These are phyloP conservation scores for Trichogramma dendrolimi DNA, from an alignment of 2,888 invertebrate species.

Conservation along the genomic window DNA sequence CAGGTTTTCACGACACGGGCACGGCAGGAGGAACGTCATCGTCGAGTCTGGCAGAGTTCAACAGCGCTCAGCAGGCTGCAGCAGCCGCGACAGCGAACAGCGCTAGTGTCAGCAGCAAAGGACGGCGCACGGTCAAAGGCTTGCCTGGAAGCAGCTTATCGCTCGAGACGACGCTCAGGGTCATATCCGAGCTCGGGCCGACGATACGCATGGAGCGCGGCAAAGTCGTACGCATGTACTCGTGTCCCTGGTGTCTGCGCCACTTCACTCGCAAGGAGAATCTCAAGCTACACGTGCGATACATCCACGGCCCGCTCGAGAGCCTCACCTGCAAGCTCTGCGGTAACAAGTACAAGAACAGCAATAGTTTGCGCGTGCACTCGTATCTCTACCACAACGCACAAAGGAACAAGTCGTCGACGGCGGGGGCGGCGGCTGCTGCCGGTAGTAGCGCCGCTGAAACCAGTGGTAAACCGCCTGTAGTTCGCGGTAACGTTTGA, in stretches of 20 bases:
- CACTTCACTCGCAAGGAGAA: slow-evolving; percentile 55
- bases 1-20: slow-evolving; percentile 25
- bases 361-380: slow-evolving; percentile 50
- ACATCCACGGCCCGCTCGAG: slow-evolving; percentile 67
- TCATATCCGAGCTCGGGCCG: slow-evolving; percentile 48
- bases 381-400: slow-evolving; percentile 50
- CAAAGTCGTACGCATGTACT: slow-evolving; percentile 49
- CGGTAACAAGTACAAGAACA: slow-evolving; percentile 57
- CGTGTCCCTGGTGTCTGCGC: slow-evolving; percentile 50
- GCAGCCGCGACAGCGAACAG: slow-evolving; percentile 4
- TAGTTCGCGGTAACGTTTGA: slow-evolving; percentile 26
- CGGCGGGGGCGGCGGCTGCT: neutral
- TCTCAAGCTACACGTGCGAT: slow-evolving; percentile 68
- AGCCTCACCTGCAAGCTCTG: slow-evolving; percentile 67
- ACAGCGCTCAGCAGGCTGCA: neutral
- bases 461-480: slow-evolving; percentile 13
- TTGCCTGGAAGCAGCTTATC: slow-evolving; percentile 44
- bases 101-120: slow-evolving; percentile 29
- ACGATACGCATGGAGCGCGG: slow-evolving; percentile 48
- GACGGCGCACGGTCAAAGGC: slow-evolving; percentile 45
- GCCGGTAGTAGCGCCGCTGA: neutral
- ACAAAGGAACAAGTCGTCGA: slow-evolving; percentile 41
- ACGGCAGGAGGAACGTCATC: slow-evolving; percentile 6
- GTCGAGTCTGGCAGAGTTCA: slow-evolving; percentile 15
- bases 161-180: slow-evolving; percentile 46